Base-by-base conservation (phyloP, 2,888 invertebrate species). In the Melipona bicolor region DNA sequence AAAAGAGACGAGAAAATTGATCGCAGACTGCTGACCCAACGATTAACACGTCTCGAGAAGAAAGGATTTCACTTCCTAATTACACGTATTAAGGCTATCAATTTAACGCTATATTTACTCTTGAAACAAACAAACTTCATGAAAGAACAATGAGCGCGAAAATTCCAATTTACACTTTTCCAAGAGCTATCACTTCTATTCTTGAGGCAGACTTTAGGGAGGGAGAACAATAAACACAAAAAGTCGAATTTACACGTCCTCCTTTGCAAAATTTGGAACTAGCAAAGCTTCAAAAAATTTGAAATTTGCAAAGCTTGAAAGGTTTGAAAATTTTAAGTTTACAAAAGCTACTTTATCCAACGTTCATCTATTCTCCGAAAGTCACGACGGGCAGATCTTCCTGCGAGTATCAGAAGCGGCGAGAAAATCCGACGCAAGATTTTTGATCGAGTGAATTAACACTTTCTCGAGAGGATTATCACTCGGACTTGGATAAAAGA, bases 401-500 rank as follows among this genome's bases (percentile, higher is more conserved):
- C 17, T 27, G 24, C 21, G 21, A 5, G 13, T 21, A 21, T 32
- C 32, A 1, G 4, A 64, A 36, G 64, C 11, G 13, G 19, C 19
- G 13, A 21, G 13, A 32, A 32, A 11, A 1, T 21, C 52, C 17
- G n/a, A 21, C 4, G 36, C 6, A 36, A 13, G 70, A n/a, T 43
- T 65, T 19, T n/a, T 59, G 56, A 43, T 17, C 43, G 3, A 24
- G n/a, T 64, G 64, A 27, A 78, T 74, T 52, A 73, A 64, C 69
- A 64, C 59, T 64, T 67, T 4, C 54, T 4, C 11, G 9, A 19
- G n/a, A 59, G 49, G 67, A 52, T 32, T 43, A 43, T 43, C 43
- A 43, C 43, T 67, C 74, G 67, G 54, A 49, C 71, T 67, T 21
- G 27, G 61, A 65, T 67, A 67, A 17, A 74, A 71, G 21, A 32